These are phyloP conservation scores for Timandra comae DNA, from an alignment of 2,888 invertebrate species.

Conservation along the genomic window DNA sequence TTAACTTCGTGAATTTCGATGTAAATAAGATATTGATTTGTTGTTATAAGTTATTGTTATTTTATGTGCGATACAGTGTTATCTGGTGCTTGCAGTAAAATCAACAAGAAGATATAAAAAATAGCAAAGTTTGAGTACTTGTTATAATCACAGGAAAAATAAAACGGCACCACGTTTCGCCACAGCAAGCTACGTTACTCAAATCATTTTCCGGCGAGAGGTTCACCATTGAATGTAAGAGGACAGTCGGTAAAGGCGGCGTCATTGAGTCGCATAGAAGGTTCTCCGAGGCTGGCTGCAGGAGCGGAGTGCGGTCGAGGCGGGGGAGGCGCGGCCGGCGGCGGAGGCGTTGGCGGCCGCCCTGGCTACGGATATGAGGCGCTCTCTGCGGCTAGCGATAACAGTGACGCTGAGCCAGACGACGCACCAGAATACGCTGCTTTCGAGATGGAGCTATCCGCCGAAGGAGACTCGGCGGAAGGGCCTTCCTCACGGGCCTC, in stretches of 20 bases:
- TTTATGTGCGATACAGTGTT: too few relatives aligned
- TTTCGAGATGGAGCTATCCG: conserved; percentile 66
- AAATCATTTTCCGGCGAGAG: conserved; percentile 54
- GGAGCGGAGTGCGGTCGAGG: conserved; percentile 50
- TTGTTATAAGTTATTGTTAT: too few relatives aligned
- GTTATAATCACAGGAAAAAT: conserved; percentile 24
- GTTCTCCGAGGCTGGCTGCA: conserved; percentile 56
- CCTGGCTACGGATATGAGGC: conserved; percentile 71
- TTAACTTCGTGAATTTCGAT: background rate
- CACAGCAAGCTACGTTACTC: conserved; percentile 70
- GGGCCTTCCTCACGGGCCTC: conserved; percentile 69
- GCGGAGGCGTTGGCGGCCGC: conserved; percentile 60
- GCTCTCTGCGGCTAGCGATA: conserved; percentile 68
- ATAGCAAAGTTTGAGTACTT: conserved; percentile 6
- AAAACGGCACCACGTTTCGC: conserved; percentile 68
- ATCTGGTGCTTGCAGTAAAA: conserved; percentile 2
- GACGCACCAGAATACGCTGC: conserved; percentile 61
- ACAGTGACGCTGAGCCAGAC: conserved; percentile 63
- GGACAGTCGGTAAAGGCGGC: conserved; percentile 59
- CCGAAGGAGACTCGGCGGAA: conserved; percentile 58
- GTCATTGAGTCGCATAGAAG: conserved; percentile 68
- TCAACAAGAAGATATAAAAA: conserved; percentile 17
- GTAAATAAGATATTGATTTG: background rate
- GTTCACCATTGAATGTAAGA: conserved; percentile 54
- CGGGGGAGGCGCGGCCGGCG: conserved; percentile 42